Evolutionary conservation across 2,113 vertebrate genomes (phyloP), one percentile per base, ranked within the genome.

Genomic region (Cephalopterus ornatus): DNA sequence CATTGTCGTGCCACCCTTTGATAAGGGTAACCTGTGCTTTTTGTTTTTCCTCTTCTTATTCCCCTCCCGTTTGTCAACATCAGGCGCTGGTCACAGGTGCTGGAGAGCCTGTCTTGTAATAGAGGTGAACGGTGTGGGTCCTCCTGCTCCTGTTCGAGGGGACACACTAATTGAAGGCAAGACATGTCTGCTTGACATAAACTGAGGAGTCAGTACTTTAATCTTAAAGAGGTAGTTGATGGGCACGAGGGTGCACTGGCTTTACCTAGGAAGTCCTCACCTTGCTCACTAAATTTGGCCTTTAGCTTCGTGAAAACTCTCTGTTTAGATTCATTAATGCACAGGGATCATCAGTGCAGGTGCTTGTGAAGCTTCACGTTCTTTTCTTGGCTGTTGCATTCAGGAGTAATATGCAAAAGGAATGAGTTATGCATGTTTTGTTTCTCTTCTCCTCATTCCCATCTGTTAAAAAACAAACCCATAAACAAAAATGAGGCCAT

Each of bases 401-500:
- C 23, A 44, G 39, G n/a, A 94, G 33, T 71, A 63, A 66, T 55
- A 63, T 46, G 55, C 62, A 74, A 47, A 81, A 56, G 1, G 47
- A 66, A 44, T 50, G 59, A 80, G 55, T 89, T 88, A 46, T 18
- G 28, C 68, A 84, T 74, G 47, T 35, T 90, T 92, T 47, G 39
- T 84, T 95, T 79, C 44, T 82, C 58, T 88, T 90, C 61, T 92
- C 30, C 30, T 85, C 8, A 2, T 78, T 74, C 59, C 71, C 73
- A 74, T 94, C 85, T 93, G 72, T 86, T 95, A 50, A 80, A 73
- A 73, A 96, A 53, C 41, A 93, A 94, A 44, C 32, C 17, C 35
- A 49, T 80, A 72, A 87, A 87, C 35, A 73, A 56, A 93, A 85
- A 11, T 6, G 33, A 83, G 53, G 30, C 27, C 65, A 41, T 49